phyloP scores from a whole-genome alignment of 2,113 vertebrate species.

The Apistogramma diplotaenia region DNA sequence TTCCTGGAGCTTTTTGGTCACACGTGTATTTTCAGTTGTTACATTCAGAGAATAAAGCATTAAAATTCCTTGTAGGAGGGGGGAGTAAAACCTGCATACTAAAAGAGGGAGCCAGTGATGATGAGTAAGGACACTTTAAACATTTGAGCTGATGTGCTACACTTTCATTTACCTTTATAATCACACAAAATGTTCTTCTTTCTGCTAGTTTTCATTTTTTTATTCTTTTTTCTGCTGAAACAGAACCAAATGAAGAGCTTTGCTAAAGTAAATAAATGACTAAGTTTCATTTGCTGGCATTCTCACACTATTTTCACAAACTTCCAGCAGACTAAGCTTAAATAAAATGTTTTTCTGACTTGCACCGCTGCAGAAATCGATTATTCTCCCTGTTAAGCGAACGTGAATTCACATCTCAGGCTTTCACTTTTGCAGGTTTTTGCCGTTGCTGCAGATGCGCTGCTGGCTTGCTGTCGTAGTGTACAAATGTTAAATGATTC shows the following conservation, averaged over 20 bases:
- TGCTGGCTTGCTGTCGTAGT: not conserved
- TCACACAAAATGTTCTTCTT: not conserved
- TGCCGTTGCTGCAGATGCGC: not conserved
- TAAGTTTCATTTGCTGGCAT: not conserved
- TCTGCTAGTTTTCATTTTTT: not conserved
- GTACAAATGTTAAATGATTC: constrained; percentile 18
- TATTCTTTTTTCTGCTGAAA: not conserved
- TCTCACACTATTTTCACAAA: not conserved
- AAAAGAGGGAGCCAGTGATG: not conserved
- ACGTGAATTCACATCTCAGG: not conserved
- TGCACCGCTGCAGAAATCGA: not conserved
- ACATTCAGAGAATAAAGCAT: not conserved
- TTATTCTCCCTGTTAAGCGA: not conserved
- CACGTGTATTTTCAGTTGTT: not conserved
- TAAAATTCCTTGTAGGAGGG: not conserved
- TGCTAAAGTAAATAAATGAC: not conserved
- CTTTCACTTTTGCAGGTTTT: not conserved
- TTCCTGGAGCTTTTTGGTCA: not conserved
- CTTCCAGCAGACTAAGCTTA: not conserved
- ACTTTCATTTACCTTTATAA: not conserved
- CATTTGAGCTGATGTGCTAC: not conserved
- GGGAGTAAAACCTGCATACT: not conserved
- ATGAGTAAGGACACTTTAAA: not conserved
- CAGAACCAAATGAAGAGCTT: not conserved
- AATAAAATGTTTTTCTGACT: not conserved